These are phyloP conservation scores for Elegia similella DNA, from an alignment of 2,888 invertebrate species.

Conservation along the genomic window DNA sequence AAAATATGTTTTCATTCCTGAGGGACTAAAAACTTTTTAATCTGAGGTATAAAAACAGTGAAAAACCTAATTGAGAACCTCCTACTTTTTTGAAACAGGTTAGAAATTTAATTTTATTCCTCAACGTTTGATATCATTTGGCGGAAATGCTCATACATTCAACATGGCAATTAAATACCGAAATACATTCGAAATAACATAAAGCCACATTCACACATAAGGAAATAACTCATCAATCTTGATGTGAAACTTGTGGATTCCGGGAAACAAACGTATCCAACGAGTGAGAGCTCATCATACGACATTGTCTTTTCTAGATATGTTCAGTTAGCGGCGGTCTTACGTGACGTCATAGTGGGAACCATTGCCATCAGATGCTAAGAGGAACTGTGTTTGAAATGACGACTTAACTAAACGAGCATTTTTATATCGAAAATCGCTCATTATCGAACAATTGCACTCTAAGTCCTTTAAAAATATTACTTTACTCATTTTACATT, in stretches of 20 bases:
- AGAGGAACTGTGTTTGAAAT: no score
- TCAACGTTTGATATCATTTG: not conserved
- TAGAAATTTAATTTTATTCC: no score
- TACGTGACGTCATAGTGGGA: not conserved
- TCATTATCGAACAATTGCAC: no score
- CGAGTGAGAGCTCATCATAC: not conserved
- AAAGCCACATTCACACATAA: not conserved
- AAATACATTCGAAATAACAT: not conserved
- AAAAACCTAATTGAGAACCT: no score
- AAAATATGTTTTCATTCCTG: no score
- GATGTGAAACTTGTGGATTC: constrained; percentile 10
- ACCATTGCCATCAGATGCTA: not conserved
- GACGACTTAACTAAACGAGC: no score
- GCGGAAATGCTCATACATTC: not conserved
- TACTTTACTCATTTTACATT: no score
- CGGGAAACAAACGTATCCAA: not conserved
- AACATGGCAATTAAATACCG: not conserved
- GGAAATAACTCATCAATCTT: constrained; percentile 10
- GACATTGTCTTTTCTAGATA: not conserved
- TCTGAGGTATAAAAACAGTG: no score
- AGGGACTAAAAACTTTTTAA: no score
- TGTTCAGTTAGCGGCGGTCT: not conserved
- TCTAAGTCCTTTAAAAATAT: no score
- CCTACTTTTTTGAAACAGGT: no score
- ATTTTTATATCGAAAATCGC: no score